Evolutionary conservation across 2,113 vertebrate species (phyloP), one percentile per base, ranked within the genome.

Genomic region (Nibea coibor): DNA sequence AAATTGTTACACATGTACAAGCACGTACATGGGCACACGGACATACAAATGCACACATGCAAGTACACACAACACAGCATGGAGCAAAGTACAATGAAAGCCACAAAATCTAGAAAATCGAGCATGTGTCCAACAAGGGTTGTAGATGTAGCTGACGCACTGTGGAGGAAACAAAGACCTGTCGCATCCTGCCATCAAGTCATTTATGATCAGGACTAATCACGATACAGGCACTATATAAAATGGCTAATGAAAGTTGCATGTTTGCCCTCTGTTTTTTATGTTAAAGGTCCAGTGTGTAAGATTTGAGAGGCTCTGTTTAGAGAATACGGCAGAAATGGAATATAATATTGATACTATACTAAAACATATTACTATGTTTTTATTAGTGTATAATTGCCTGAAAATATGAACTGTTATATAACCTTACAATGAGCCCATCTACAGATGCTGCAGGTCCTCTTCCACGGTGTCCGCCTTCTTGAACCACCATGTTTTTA

Each of bases 1-100:
- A 70, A 67, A 80, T 81, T 69, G 61, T 35, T 72, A 78, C 73
- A 67, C 73, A n/a, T 56, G 45, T 57, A 57, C 28, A 83, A 48
- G 66, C 75, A 86, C 65, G n/a, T 10, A 73, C 61, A 71, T 19
- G 50, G 12, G 14, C 39, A 62, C 19, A 78, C 70, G 24, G 22
- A 56, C 54, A 15, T 8, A 67, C 19, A 75, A 9, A 59, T 11
- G 73, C 54, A 54, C 28, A 72, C 15, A 78, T 56, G 69, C 17
- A 72, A 19, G 77, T 10, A 62, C 64, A 70, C 72, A 66, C 43
- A 65, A 42, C n/a, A 28, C 1, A 19, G 26, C 10, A 63, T 0
- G 10, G 53, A 5, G 53, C 7, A 47, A 72, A 72, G 77, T 10
- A 71, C 42, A 69, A 77, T 66, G 57, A 72, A 50, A 71, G 22